A percentile compares a stretch with the other conserved stretches of the same genome.
Evolutionary conservation across 2,797 vertebrate genomes (phyloP).

Genomic region (Telmatherina bonti): DNA sequence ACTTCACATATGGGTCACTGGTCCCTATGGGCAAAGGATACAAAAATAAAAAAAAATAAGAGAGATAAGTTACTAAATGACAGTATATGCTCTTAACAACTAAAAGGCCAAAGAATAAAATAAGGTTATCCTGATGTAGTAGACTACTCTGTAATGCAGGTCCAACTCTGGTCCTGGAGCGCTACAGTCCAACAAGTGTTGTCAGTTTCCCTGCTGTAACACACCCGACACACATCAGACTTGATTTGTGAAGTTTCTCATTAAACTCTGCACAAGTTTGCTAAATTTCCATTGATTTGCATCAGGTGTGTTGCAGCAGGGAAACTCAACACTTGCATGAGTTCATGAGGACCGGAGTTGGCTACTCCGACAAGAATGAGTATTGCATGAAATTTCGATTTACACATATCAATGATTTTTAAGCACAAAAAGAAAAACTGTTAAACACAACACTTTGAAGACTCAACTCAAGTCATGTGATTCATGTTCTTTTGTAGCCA

Average conservation of each 20-base stretch:
- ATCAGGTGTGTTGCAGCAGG: too few species aligned
- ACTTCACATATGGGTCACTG: slow-evolving; percentile 97
- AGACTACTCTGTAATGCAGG: background rate
- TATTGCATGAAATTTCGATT: background rate
- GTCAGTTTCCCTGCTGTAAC: too few species aligned
- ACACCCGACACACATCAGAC: too few species aligned
- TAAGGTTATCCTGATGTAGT: background rate
- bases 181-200: too few species aligned
- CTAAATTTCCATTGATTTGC: too few species aligned
- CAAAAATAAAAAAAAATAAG: slow-evolving; percentile 12
- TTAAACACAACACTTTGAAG: background rate
- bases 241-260: too few species aligned
- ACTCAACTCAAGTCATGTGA: background rate
- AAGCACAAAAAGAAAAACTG: background rate
- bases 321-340: too few species aligned
- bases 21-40: slow-evolving; percentile 81
- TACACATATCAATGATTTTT: background rate
- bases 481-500: slow-evolving; percentile 6
- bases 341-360: too few species aligned
- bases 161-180: too few species aligned
- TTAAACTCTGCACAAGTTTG: too few species aligned
- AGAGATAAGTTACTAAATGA: background rate
- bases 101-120: background rate
- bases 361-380: too few species aligned
- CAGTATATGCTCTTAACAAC: too few species aligned